These are phyloP conservation scores for Eretmocerus hayati DNA, from an alignment of 2,888 invertebrate genomes.

Conservation along the genomic window DNA sequence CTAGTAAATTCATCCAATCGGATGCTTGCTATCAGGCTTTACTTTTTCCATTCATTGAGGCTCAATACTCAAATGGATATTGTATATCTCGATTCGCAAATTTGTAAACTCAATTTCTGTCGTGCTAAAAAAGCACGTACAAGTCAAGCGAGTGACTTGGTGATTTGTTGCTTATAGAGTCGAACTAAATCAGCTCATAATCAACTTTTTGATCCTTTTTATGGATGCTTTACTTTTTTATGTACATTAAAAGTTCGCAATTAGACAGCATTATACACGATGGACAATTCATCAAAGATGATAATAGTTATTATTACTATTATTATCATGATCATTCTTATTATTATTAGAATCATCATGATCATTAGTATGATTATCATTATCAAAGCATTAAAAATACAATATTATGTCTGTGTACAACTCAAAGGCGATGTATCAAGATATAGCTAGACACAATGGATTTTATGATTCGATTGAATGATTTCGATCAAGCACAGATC, in stretches of 20 bases:
- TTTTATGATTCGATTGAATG: constrained; percentile 15
- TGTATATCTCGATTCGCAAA: too few species aligned
- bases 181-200: constrained; percentile 5
- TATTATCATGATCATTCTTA: too few species aligned
- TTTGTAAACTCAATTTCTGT: too few species aligned
- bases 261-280: constrained; percentile 31
- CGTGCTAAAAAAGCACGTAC: not conserved
- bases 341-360: too few species aligned
- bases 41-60: too few species aligned
- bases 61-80: too few species aligned
- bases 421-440: constrained; percentile 28
- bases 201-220: constrained; percentile 30
- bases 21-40: too few species aligned
- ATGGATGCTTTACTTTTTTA: constrained; percentile 34
- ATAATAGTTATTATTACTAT: constrained; percentile 29
- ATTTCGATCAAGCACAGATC: constrained; percentile 18
- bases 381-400: not conserved
- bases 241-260: constrained; percentile 32
- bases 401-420: constrained; percentile 25
- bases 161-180: constrained; percentile 7
- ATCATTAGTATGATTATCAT: constrained; percentile 28
- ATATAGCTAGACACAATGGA: constrained; percentile 23
- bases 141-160: constrained; percentile 6
- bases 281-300: constrained; percentile 31
- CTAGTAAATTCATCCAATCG: too few species aligned